A percentile compares a stretch with the other conserved stretches of the same genome.
phyloP scores from a whole-genome alignment of 2,113 vertebrate genomes.

The Actenoides hombroni region DNA sequence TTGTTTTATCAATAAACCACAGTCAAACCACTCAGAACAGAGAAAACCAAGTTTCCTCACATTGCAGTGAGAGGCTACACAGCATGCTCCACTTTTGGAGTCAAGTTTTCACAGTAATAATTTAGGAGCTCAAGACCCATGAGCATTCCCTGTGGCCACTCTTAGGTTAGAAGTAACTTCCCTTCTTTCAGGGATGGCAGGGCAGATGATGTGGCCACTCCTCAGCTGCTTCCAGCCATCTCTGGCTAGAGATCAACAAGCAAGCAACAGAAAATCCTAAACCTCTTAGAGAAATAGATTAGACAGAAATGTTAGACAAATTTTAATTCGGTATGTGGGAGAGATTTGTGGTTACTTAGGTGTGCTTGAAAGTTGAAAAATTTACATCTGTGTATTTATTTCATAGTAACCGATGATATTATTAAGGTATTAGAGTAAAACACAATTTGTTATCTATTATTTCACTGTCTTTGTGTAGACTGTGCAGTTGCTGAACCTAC shows the following conservation, averaged over 20 bases:
- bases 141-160: not conserved
- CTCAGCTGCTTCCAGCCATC: not conserved
- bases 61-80: not conserved
- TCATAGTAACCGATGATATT: not conserved
- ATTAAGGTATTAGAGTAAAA: not conserved
- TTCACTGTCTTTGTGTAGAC: not conserved
- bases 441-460: not conserved
- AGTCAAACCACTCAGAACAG: not conserved
- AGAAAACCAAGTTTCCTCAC: not conserved
- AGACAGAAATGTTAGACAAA: not conserved
- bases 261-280: not conserved
- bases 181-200: not conserved
- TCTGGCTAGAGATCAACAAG: not conserved
- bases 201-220: not conserved
- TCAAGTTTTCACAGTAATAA: not conserved
- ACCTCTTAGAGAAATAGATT: not conserved
- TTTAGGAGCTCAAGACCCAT: not conserved
- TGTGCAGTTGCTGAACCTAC: accelerated
- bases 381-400: not conserved
- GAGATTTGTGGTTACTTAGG: not conserved
- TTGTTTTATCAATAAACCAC: conserved; percentile 6
- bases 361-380: not conserved
- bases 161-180: not conserved
- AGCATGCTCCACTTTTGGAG: not conserved
- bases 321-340: not conserved